Percentiles rank a stretch among this genome's conserved stretches.
These are phyloP conservation scores for Megaceryle torquata DNA, from an alignment of 2,113 vertebrate genomes.

Conservation along the genomic window DNA sequence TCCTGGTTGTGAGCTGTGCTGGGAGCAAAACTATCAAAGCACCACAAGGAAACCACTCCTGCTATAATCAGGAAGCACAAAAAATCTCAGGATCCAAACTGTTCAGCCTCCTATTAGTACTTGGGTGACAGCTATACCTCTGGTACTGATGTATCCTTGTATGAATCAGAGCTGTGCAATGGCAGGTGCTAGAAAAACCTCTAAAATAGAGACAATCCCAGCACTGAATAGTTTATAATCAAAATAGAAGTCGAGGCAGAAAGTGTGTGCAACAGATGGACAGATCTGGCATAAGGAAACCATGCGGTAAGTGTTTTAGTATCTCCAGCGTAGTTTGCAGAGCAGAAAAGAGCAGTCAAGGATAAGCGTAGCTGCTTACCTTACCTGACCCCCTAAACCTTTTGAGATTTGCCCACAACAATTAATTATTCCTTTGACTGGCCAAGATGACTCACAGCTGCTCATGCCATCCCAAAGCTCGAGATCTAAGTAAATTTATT, in stretches of 20 bases:
- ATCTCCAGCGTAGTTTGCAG: constrained; percentile 34
- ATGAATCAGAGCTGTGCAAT: not conserved
- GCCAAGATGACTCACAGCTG: constrained; percentile 70
- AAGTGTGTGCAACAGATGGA: constrained; percentile 53
- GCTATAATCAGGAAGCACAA: constrained; percentile 57
- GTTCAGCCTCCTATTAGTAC: not conserved
- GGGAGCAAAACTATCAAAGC: constrained; percentile 64
- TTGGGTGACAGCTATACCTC: not conserved
- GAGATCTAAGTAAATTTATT: constrained; percentile 68
- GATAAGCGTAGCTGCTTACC: constrained; percentile 60
- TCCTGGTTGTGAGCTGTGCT: constrained; percentile 57
- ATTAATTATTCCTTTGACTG: constrained; percentile 70
- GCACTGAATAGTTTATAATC: constrained; percentile 29
- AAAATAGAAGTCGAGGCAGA: constrained; percentile 6
- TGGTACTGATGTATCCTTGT: not conserved
- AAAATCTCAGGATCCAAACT: constrained; percentile 46
- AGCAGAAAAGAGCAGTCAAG: constrained; percentile 65
- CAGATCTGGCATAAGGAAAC: constrained; percentile 28
- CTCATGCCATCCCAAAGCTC: constrained; percentile 64
- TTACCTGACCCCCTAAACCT: constrained; percentile 66
- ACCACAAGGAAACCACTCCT: constrained; percentile 61
- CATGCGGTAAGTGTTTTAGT: constrained; percentile 9
- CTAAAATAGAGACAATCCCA: constrained; percentile 2
- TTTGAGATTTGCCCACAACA: constrained; percentile 69
- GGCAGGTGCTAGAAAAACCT: not conserved